Evolutionary conservation across 2,888 invertebrate genomes (phyloP), one percentile per base, ranked within the genome.

Genomic region (Mystacides longicornis): DNA sequence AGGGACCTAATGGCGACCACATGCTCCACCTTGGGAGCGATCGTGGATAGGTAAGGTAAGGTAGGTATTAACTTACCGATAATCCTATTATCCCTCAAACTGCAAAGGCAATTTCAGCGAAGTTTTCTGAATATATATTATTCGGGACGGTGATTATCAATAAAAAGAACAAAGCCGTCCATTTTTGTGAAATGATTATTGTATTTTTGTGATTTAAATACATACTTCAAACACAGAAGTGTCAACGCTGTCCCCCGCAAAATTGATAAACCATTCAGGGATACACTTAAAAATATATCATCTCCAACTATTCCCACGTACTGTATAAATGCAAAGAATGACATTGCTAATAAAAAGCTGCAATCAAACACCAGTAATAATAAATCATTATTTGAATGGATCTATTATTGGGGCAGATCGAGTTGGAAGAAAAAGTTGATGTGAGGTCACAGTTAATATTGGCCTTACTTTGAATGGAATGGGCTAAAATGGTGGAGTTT

Each of bases 81-180:
- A 84, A 75, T 56, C 85, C 82, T 49, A 82, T 79, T 64, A 85
- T 81, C 55, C 84, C 84, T 48, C 82, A 65, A 60, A 81, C 81
- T 58, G 84, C 82, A 59, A 84, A 74, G 16, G 75, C 63, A 51
- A 84, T 67, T 61, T 77, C 72, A 3, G 78, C 77, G 79, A 80
- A 82, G 64, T 81, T 80, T 56, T 71, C 71, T 18, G 60, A 4
- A 60, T 67, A 75, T 31, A 52, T 57, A 51, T 73, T 71, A 64
- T 70, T 73, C 16, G 81, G 80, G 53, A 77, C 67, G n/a, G 72
- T 54, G 48, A 78, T 63, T 60, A 82, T 75, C 3, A 71, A 64
- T 46, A 81, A 59, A 56, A 80, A 79, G 64, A 79, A 80, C 1
- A 71, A 19, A 1, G 74, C 71, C 2, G 79, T 78, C 18, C 76